Conservation (phyloP, 2,113 vertebrate species). For the Mesocricetus auratus region DNA sequence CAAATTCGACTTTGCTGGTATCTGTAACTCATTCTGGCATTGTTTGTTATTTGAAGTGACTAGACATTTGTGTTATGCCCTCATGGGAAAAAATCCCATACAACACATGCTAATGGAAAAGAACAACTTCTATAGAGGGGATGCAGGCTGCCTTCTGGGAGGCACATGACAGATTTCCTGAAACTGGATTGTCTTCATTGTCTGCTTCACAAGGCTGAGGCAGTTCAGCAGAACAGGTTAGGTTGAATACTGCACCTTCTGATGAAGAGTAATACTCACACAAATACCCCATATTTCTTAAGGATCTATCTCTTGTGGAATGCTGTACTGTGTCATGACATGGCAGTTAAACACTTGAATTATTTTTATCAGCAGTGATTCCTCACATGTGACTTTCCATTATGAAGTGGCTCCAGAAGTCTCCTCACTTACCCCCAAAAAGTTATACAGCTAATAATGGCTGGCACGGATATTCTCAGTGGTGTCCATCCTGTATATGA, state of each 20-base stretch:
- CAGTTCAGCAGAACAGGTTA: constrained; percentile 38
- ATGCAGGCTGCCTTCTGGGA: background rate
- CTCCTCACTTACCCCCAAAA: background rate
- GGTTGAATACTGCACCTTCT: background rate
- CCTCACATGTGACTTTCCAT: background rate
- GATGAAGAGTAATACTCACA: rapidly evolving
- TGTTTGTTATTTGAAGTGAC: background rate
- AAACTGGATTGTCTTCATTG: background rate
- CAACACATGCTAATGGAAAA: background rate
- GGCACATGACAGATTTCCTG: background rate
- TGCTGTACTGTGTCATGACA: background rate
- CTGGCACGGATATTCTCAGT: background rate
- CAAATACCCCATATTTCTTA: background rate
- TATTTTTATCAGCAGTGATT: background rate
- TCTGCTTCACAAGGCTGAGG: background rate
- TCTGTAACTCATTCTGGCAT: background rate
- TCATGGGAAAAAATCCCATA: background rate
- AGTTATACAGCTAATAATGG: background rate
- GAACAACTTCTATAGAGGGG: background rate
- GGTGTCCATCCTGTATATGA: background rate
- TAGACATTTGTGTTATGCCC: background rate
- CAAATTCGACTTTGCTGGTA: background rate
- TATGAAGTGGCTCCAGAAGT: background rate
- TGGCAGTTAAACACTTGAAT: background rate
- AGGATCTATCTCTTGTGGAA: background rate